Conservation (phyloP, 2,888 invertebrate genomes). For the Xestia rhomboidea region DNA sequence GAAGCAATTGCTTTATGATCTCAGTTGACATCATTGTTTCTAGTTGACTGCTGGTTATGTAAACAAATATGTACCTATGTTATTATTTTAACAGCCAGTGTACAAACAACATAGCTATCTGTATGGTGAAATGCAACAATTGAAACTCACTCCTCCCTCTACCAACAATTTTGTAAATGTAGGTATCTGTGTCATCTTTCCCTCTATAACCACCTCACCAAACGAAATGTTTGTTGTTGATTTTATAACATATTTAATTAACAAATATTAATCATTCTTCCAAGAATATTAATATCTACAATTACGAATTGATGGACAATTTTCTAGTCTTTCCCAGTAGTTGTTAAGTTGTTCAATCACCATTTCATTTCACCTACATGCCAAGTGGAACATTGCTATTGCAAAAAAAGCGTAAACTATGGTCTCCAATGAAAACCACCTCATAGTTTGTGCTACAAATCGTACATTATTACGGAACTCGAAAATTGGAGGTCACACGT, state of each 20-base stretch:
- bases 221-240: neutral
- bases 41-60: constrained; percentile 25
- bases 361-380: constrained; percentile 81
- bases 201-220: constrained; percentile 8
- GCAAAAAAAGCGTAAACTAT: constrained; percentile 54
- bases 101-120: constrained; percentile 41
- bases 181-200: constrained; percentile 58
- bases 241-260: neutral
- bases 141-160: constrained; percentile 32
- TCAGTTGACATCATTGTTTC: constrained; percentile 40
- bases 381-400: constrained; percentile 72
- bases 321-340: constrained; percentile 55
- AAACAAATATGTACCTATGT: constrained; percentile 45
- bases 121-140: constrained; percentile 26
- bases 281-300: constrained; percentile 16
- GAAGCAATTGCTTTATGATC: constrained; percentile 5
- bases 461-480: constrained; percentile 70
- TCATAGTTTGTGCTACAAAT: constrained; percentile 47
- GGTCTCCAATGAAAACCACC: constrained; percentile 36
- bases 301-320: constrained; percentile 19
- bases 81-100: constrained; percentile 29
- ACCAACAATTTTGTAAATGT: constrained; percentile 49
- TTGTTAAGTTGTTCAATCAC: constrained; percentile 78
- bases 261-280: constrained; percentile 12
- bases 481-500: constrained; percentile 86